These are phyloP conservation scores for Ramazzottius varieornatus DNA, from an alignment of 2,888 invertebrate genomes.

Conservation along the genomic window DNA sequence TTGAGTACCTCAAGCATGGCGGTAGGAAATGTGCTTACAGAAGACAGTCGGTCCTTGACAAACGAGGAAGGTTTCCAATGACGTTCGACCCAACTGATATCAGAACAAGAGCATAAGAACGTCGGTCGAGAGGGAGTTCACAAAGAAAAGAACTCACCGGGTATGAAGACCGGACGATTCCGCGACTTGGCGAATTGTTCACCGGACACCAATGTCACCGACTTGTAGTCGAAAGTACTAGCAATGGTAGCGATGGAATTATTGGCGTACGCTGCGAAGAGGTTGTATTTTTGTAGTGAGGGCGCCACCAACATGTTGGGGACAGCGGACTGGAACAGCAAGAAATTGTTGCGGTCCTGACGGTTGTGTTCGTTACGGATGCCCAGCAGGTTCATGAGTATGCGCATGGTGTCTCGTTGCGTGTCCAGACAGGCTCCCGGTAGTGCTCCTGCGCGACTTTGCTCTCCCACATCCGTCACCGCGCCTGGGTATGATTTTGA, in stretches of 20 bases:
- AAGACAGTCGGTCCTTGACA: neutral
- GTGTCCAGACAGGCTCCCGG: neutral
- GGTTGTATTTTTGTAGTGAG: neutral
- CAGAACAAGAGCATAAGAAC: no score
- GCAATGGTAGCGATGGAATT: neutral
- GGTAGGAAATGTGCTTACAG: no score
- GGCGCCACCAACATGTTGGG: neutral
- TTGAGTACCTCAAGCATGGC: no score
- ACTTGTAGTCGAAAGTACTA: neutral
- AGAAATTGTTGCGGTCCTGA: neutral
- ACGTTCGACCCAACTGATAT: neutral
- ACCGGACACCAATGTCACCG: neutral
- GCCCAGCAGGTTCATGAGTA: neutral
- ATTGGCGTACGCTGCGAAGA: neutral
- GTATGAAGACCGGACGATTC: neutral
- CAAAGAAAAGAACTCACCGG: no score
- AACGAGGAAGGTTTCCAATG: neutral
- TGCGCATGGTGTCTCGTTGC: neutral
- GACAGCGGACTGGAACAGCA: neutral
- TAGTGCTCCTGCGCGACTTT: neutral
- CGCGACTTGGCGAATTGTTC: neutral
- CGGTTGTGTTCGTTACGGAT: constrained; percentile 1
- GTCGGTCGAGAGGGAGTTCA: no score
- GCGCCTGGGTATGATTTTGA: neutral
- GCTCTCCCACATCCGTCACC: neutral